phyloP scores from a whole-genome alignment of 1,140 invertebrate species.

The Stegodyphus dumicola region DNA sequence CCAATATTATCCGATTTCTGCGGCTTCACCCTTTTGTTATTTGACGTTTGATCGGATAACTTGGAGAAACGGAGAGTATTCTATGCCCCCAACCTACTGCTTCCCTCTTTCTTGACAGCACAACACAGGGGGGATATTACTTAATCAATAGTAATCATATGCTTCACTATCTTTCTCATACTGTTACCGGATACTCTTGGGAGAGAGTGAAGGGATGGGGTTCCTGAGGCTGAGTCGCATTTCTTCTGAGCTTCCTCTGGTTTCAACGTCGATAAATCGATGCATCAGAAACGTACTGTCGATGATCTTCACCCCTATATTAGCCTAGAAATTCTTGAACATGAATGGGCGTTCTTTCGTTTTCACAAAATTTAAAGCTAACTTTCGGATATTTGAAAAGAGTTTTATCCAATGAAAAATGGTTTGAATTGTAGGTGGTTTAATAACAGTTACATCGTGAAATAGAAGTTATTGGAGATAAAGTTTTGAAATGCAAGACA shows the following conservation, averaged over 20 bases:
- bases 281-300: neutral
- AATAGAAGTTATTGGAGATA: too few species aligned
- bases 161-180: slow-evolving; percentile 25
- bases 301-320: too few species aligned
- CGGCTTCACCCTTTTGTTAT: slow-evolving; percentile 35
- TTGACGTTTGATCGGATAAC: slow-evolving; percentile 45
- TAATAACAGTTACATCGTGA: too few species aligned
- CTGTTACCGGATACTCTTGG: slow-evolving; percentile 1
- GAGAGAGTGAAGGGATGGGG: neutral
- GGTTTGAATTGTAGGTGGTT: too few species aligned
- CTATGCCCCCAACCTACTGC: neutral
- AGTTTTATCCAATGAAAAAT: too few species aligned
- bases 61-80: neutral
- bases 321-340: too few species aligned
- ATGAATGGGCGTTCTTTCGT: too few species aligned
- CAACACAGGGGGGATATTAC: slow-evolving; percentile 24
- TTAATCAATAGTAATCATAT: slow-evolving; percentile 56
- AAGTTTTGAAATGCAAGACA: too few species aligned
- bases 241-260: slow-evolving; percentile 4
- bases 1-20: slow-evolving; percentile 42
- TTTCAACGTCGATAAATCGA: slow-evolving; percentile 18
- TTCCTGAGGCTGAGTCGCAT: slow-evolving; percentile 18
- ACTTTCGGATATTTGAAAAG: too few species aligned
- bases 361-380: too few species aligned
- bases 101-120: slow-evolving; percentile 10